A percentile compares a stretch with the other conserved stretches of the same genome.
phyloP scores from a whole-genome alignment of 2,113 vertebrate genomes.

The Hymenochirus boettgeri region DNA sequence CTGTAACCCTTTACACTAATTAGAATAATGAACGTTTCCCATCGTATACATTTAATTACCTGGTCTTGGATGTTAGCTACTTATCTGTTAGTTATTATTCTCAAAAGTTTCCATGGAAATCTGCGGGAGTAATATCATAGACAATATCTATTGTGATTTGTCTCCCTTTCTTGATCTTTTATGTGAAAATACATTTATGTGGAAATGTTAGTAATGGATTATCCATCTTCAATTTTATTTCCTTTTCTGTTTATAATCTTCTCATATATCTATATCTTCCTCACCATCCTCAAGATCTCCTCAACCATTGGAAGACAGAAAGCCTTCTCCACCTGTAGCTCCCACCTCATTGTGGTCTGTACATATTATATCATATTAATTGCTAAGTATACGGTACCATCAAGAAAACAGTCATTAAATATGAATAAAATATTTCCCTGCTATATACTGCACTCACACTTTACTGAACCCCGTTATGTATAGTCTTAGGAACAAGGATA shows the following conservation, averaged over 20 bases:
- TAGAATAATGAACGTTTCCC: conserved; percentile 31
- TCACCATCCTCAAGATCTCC: background rate
- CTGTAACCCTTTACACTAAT: conserved; percentile 37
- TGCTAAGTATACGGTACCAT: background rate
- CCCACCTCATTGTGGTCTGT: background rate
- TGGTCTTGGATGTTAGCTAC: conserved; percentile 38
- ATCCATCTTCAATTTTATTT: background rate
- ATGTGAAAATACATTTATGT: background rate
- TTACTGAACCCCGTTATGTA: background rate
- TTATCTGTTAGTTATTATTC: conserved; percentile 15
- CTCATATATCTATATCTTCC: background rate
- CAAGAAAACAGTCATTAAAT: background rate
- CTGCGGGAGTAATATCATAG: background rate
- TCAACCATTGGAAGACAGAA: conserved; percentile 1
- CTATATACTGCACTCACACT: background rate
- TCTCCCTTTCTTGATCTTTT: background rate
- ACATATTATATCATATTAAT: background rate
- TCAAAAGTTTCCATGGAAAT: conserved; percentile 8
- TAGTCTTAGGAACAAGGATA: conserved; percentile 1
- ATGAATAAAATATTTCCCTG: background rate
- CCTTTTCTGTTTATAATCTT: background rate
- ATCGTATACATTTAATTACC: conserved; percentile 15
- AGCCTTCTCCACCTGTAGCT: conserved; percentile 16
- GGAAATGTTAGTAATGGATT: background rate
- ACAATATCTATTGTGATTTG: conserved; percentile 10